Evolutionary conservation across 2,113 vertebrate species (phyloP).

Genomic region (Archocentrus centrarchus): DNA sequence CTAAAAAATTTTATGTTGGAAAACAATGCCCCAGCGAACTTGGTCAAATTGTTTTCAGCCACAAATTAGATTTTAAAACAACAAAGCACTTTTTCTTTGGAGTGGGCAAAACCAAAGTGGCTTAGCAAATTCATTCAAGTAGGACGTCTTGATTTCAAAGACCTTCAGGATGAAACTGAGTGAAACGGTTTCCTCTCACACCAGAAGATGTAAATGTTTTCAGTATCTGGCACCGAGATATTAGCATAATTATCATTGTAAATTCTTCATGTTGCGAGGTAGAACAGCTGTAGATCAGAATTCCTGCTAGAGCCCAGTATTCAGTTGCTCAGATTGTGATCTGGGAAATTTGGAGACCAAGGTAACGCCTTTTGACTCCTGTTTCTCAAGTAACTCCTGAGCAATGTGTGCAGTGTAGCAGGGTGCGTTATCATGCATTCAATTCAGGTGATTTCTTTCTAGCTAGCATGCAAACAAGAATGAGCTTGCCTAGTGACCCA

Average conservation of each 20-base stretch:
- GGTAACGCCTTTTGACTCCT: not conserved
- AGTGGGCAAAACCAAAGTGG: not conserved
- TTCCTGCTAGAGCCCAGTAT: not conserved
- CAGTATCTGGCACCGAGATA: not conserved
- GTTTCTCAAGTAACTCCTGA: not conserved
- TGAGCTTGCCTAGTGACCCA: not conserved
- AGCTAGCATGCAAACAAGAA: not conserved
- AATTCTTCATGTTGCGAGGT: not conserved
- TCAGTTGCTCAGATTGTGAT: not conserved
- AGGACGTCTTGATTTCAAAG: not conserved
- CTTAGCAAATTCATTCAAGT: constrained; percentile 8
- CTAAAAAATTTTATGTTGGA: not conserved
- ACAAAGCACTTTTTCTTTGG: not conserved
- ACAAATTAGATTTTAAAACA: constrained; percentile 18
- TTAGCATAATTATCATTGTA: not conserved
- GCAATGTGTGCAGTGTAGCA: not conserved
- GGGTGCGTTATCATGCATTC: not conserved
- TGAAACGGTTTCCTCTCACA: constrained; percentile 14
- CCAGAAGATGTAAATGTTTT: constrained; percentile 32
- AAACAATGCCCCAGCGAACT: not conserved
- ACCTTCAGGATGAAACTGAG: not conserved
- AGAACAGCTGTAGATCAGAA: not conserved
- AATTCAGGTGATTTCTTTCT: not conserved
- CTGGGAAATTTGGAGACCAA: not conserved
- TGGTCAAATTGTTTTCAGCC: not conserved